Evolutionary conservation across 1,140 invertebrate genomes (phyloP).

Genomic region (Musca vetustissima): DNA sequence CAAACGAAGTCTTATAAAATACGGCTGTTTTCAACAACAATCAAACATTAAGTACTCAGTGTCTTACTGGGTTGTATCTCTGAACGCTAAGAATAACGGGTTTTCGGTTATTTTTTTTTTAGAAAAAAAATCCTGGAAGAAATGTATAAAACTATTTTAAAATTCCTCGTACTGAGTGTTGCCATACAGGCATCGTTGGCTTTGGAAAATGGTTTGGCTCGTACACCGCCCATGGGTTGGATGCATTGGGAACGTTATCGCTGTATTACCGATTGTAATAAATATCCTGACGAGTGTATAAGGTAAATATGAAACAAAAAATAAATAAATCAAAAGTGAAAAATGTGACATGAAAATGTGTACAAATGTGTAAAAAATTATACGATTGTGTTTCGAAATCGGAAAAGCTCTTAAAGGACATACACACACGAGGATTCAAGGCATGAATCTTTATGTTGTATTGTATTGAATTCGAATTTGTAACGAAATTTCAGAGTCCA

Average conservation of each 20-base stretch:
- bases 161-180: not conserved
- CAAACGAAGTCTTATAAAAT: conserved; percentile 5
- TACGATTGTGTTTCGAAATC: too few relatives aligned
- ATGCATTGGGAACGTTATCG: conserved; percentile 91
- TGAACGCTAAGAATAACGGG: not conserved
- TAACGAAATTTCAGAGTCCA: too few relatives aligned
- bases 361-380: too few relatives aligned
- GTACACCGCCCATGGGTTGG: conserved; percentile 87
- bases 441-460: too few relatives aligned
- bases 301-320: conserved; percentile 62
- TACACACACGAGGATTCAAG: too few relatives aligned
- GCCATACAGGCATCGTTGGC: conserved; percentile 26
- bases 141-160: not conserved
- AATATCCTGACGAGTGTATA: conserved; percentile 90
- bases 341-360: too few relatives aligned
- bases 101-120: not conserved
- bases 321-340: not conserved
- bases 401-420: too few relatives aligned
- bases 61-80: not conserved
- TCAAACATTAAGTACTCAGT: conserved; percentile 5
- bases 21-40: not conserved
- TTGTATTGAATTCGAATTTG: too few relatives aligned
- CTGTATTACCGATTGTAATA: conserved; percentile 91
- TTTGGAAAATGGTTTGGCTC: conserved; percentile 81
- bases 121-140: not conserved